These are phyloP conservation scores for Cephus nigrinus DNA, from an alignment of 2,888 invertebrate species.

Conservation along the genomic window DNA sequence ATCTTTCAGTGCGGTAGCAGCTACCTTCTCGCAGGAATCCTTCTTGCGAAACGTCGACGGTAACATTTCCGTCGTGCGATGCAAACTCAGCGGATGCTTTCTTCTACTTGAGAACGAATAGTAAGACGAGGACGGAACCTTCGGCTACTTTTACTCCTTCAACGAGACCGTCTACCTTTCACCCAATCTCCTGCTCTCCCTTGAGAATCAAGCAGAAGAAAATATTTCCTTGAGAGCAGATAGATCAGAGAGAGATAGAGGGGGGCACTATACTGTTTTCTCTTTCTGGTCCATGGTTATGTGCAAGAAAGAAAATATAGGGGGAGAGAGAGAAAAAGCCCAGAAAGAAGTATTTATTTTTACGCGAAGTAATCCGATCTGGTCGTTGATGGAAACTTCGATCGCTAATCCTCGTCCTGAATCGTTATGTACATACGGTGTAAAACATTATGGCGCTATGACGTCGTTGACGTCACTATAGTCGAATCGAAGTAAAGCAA, in stretches of 20 bases:
- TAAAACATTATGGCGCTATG: neutral
- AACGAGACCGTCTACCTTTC: neutral
- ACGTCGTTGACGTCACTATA: neutral
- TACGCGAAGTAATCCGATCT: neutral
- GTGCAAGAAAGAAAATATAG: too few relatives aligned
- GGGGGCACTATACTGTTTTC: too few relatives aligned
- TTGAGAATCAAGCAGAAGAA: neutral
- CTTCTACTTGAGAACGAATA: neutral
- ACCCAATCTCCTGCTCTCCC: neutral
- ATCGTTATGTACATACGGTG: neutral
- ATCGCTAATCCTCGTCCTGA: neutral
- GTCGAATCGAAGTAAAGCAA: neutral
- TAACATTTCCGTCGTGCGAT: neutral
- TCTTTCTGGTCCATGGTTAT: too few relatives aligned
- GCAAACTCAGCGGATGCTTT: neutral
- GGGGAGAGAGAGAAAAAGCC: neutral
- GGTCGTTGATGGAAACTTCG: slow-evolving; percentile 33
- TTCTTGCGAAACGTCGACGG: neutral
- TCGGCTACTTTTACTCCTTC: neutral
- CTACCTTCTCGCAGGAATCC: neutral
- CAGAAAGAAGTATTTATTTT: neutral
- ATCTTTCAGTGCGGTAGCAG: neutral
- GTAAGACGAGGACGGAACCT: neutral
- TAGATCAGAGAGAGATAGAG: neutral
- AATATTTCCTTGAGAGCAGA: neutral